Evolutionary conservation across 2,797 vertebrate genomes (phyloP).

Genomic region (Bryconaethiops microstoma): DNA sequence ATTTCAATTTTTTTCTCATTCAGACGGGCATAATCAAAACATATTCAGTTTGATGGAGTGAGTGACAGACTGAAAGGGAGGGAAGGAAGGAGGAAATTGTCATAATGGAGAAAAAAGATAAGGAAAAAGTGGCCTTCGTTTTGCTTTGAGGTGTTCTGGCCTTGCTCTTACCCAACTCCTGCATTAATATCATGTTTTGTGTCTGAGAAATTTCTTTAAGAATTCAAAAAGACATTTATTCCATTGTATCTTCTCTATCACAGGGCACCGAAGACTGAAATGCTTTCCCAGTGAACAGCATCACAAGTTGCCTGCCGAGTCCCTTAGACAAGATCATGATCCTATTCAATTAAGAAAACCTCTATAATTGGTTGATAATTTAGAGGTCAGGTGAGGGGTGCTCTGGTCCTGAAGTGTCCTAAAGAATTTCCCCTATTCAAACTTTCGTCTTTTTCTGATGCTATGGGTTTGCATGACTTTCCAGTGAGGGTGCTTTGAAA

Average conservation of each 20-base stretch:
- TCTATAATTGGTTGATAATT: not conserved
- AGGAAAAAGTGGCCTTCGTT: conserved; percentile 55
- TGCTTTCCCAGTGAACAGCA: conserved; percentile 48
- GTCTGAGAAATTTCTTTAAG: conserved; percentile 60
- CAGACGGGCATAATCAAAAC: conserved; percentile 35
- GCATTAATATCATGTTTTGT: conserved; percentile 55
- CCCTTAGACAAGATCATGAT: not conserved
- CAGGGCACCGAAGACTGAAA: conserved; percentile 28
- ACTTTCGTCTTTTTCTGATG: no score
- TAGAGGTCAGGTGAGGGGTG: not conserved
- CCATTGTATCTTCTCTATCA: conserved; percentile 38
- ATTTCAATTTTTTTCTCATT: conserved; percentile 38
- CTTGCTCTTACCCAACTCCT: conserved; percentile 56
- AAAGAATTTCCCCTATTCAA: no score
- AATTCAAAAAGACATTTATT: conserved; percentile 58
- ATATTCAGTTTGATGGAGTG: conserved; percentile 26
- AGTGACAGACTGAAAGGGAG: conserved; percentile 55
- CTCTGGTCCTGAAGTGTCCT: no score
- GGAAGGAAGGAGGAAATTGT: not conserved
- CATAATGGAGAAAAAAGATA: conserved; percentile 13
- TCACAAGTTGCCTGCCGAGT: conserved; percentile 40
- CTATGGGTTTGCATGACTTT: no score
- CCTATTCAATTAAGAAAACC: not conserved
- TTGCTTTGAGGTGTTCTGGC: conserved; percentile 59
- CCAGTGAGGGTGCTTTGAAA: no score